Evolutionary conservation across 1,140 invertebrate genomes (phyloP), one percentile per base, ranked within the genome.

Genomic region (Leptopilina clavipes): DNA sequence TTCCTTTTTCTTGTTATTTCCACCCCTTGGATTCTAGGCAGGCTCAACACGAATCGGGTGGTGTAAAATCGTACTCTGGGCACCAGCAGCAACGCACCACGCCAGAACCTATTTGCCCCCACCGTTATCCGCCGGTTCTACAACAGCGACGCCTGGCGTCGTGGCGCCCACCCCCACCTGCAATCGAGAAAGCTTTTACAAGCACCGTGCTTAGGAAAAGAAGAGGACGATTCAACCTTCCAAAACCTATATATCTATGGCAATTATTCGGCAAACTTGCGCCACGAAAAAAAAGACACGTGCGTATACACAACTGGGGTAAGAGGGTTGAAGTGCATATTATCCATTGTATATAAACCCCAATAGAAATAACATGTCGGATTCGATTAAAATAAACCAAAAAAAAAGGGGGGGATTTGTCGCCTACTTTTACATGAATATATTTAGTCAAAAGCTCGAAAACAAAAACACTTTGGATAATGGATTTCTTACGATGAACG

Each of bases 131-230:
- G 80, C 83, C 83, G 83, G 83, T 65, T 80, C 82, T 82, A 84
- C 80, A 70, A 37, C 75, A 84, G 83, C 82, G 83, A 84, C 83
- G 83, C 75, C 83, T 84, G 74, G 83, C 82, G 80, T 83, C 83
- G 73, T 79, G 82, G 82, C 79, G 83, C 83, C 75, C 81, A 80
- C 70, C 78, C 73, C 75, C 75, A 48, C 25, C 40, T 12, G 48
- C 48, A 52, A 65, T 14, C 12, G 14, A 25, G 19, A 65, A 31
- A 22, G 37, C 37, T 40, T 22, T 52, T 52, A 19, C 25, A 31
- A 65, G 59, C 59, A 65, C 19, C 59, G 25, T 31, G 59, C 59
- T 65, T 6, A 22, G 59, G 22, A 65, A 65, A 65, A 65, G 59
- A 31, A 65, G 59, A 65, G 59, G 59, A 65, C 19, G 59, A 65